Conservation (phyloP, 2,888 invertebrate genomes). For the Noctua pronuba region DNA sequence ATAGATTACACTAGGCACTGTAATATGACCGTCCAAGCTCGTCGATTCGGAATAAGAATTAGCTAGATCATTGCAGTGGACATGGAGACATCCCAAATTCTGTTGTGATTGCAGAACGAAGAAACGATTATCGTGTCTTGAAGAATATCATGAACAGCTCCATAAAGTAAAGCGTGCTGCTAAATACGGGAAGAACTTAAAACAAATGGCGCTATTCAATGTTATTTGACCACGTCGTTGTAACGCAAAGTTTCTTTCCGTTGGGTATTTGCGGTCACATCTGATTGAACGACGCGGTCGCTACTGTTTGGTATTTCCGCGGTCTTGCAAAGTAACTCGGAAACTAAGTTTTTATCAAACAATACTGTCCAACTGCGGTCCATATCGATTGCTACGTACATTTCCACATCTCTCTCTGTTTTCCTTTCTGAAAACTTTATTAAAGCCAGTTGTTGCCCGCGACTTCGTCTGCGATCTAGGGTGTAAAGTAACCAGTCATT, state of each 20-base stretch:
- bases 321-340: constrained; percentile 11
- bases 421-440: not conserved
- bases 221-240: constrained; percentile 26
- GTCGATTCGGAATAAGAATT: not conserved
- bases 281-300: constrained; percentile 16
- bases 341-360: not conserved
- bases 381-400: not conserved
- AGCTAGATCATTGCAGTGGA: not conserved
- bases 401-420: not conserved
- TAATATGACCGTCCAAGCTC: not conserved
- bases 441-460: not conserved
- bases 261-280: constrained; percentile 42
- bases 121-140: not conserved
- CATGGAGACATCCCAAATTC: not conserved
- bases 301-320: constrained; percentile 31
- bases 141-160: not conserved
- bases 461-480: no score
- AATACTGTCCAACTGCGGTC: not conserved
- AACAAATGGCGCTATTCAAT: constrained; percentile 5
- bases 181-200: constrained; percentile 14
- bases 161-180: not conserved
- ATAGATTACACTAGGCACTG: not conserved
- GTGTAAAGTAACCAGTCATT: not conserved
- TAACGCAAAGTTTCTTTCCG: constrained; percentile 36
- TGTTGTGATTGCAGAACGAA: not conserved